Base-by-base conservation (phyloP, 1,140 invertebrate species). In the Macrobrachium nipponense region DNA sequence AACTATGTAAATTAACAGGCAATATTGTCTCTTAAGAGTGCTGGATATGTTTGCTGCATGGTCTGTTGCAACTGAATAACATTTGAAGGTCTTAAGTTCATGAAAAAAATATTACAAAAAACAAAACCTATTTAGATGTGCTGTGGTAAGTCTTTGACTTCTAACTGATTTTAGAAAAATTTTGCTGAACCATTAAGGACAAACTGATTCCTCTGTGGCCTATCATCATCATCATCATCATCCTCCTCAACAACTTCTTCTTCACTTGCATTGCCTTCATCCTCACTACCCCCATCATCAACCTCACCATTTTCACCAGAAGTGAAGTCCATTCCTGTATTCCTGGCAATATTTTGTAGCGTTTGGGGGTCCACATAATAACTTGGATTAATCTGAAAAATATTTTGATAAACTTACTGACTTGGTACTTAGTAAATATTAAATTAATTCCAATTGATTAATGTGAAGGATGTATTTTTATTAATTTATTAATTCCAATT, bases 351-450 rank as follows among this genome's bases (percentile, higher is more conserved):
- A 20, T 73, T 75, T 66, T 84, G 73, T 62, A 84, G 36, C 12
- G 82, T 76, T 60, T 84, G 73, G 18, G 72, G 73, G 64, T 84
- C 82, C 27, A 84, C 61, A 43, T 84, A 84, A 62, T 84, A 84
- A 23, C 73, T 84, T 43, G 82, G 82, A 23, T 77, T 84, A 20
- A 75, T 75, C 82, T 84, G 61, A 8, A 76, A 76, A 58, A 6
- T 51, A 0, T n/a, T n/a, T n/a, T n/a, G 8, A 8, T 10, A 6
- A 10, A 51, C 12, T 51, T 8, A 10, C 7, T 51, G 12, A 12
- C 51, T 51, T 51, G 51, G 12, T 51, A 12, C 51, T 36, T 51
- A 51, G 2, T 12, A 51, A 73, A 6, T 18, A 2, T 36, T 20
- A 73, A 20, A n/a, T 23, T 79, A 2, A 36, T 80, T 62, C 36